Base-by-base conservation (phyloP, 2,113 vertebrate genomes). In the Oriolus oriolus region DNA sequence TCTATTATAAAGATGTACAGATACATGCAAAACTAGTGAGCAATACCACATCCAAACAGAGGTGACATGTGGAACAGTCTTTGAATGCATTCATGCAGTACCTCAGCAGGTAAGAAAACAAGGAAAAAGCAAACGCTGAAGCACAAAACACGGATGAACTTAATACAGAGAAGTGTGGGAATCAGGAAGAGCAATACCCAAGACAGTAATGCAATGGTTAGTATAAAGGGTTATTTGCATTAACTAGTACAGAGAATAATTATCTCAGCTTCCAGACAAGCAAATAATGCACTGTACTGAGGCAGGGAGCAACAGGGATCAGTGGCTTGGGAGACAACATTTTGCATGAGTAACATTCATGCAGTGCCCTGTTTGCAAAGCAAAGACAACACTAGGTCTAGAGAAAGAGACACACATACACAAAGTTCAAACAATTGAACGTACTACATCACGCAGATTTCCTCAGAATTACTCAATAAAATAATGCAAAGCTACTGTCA, bases 11-110 rank as follows among this genome's bases (percentile, higher is more conserved):
- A 82, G 26, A 63, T 21, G 14, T 47, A 59, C 7, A 66, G 16
- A 53, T 33, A 50, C 7, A 33, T 12, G 23, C 30, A 85, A 82
- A 85, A 31, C 53, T 45, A 22, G 10, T 18, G 19, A 87, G 45
- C 21, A 88, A 41, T 35, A 39, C 8, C 23, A 35, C 26, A 84
- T 39, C 12, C 59, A 82, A 59, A 45, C 1, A 45, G 37, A 60
- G 23, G 27, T 10, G 14, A 83, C 0, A 0, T 6, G 8, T 23
- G 17, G 10, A n/a, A 59, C 9, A 42, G 35, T 9, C 24, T 70
- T 45, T 16, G 6, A 23, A 27, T 12, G 12, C 28, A 27, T 54
- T 75, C n/a, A 37, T 7, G 18, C 20, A 49, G 16, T 19, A 60
- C 23, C 33, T 77, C 60, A 86, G 41, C 84, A 68, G 11, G 39